Conservation (phyloP, 2,113 vertebrate genomes). For the Athene cunicularia region DNA sequence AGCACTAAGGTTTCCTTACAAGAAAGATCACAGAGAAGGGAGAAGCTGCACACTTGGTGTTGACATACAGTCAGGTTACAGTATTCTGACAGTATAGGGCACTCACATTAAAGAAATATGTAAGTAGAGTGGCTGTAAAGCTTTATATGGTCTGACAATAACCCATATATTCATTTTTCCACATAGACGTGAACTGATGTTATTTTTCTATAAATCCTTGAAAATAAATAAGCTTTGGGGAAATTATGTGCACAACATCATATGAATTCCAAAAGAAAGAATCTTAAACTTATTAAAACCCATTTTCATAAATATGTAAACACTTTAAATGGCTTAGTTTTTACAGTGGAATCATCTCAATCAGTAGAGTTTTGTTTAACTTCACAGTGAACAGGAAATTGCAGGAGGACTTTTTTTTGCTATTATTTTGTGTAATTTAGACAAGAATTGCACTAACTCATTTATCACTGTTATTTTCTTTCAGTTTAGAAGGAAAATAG, state of each 20-base stretch:
- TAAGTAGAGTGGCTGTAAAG: not conserved
- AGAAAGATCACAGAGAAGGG: not conserved
- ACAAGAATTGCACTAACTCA: conserved; percentile 1
- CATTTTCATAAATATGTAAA: not conserved
- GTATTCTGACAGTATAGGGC: not conserved
- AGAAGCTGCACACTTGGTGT: not conserved
- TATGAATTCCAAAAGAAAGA: not conserved
- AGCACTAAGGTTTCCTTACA: not conserved
- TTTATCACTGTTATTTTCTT: conserved; percentile 33
- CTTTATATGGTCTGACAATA: not conserved
- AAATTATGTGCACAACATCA: not conserved
- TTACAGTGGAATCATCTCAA: not conserved
- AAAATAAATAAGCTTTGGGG: not conserved
- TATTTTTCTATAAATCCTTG: not conserved
- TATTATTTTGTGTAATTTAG: conserved; percentile 25
- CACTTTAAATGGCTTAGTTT: not conserved
- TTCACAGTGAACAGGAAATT: conserved; percentile 21
- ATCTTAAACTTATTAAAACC: not conserved
- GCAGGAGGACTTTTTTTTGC: not conserved
- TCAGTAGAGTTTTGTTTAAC: conserved; percentile 18
- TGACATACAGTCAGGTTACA: not conserved
- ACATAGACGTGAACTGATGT: not conserved
- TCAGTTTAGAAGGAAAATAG: conserved; percentile 31
- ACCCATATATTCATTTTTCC: not conserved
- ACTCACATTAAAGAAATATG: not conserved